These are phyloP conservation scores for Dendroctonus valens DNA, from an alignment of 1,140 invertebrate genomes.

Conservation along the genomic window DNA sequence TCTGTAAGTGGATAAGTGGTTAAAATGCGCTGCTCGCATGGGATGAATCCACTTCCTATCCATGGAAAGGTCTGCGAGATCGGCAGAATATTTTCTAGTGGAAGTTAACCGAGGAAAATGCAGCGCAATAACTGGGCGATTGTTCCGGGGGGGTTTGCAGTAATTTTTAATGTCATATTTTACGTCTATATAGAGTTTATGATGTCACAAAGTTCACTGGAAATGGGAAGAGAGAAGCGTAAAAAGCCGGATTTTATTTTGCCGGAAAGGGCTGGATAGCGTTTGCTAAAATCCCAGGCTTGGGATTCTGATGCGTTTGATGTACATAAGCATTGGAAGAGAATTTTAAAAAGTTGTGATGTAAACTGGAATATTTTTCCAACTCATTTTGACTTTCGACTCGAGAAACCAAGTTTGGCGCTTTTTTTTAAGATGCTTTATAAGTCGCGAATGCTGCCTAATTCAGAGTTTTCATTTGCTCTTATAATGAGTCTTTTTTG, in stretches of 20 bases:
- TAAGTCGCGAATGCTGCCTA: too few species aligned
- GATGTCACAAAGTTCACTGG: constrained; percentile 41
- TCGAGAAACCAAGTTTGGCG: too few species aligned
- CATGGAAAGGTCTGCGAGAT: constrained; percentile 41
- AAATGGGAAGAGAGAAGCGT: constrained; percentile 21
- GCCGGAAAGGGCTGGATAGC: background rate
- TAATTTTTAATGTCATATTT: constrained; percentile 51
- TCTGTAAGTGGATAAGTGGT: constrained; percentile 50
- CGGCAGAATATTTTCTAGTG: constrained; percentile 16
- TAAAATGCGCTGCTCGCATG: constrained; percentile 47
- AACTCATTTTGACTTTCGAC: too few species aligned
- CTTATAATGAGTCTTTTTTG: too few species aligned
- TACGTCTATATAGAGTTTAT: constrained; percentile 46
- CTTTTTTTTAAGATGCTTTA: too few species aligned
- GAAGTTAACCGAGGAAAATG: background rate
- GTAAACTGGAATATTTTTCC: too few species aligned
- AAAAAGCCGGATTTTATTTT: constrained; percentile 21
- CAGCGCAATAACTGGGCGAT: constrained; percentile 19
- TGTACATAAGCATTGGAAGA: too few species aligned
- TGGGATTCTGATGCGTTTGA: too few species aligned
- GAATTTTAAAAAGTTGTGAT: too few species aligned
- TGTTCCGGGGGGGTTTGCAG: constrained; percentile 38
- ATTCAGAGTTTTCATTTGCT: too few species aligned
- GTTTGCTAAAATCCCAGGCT: too few species aligned
- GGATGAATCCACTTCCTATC: constrained; percentile 46